These are phyloP conservation scores for Sprattus sprattus DNA, from an alignment of 2,113 vertebrate species.

Conservation along the genomic window DNA sequence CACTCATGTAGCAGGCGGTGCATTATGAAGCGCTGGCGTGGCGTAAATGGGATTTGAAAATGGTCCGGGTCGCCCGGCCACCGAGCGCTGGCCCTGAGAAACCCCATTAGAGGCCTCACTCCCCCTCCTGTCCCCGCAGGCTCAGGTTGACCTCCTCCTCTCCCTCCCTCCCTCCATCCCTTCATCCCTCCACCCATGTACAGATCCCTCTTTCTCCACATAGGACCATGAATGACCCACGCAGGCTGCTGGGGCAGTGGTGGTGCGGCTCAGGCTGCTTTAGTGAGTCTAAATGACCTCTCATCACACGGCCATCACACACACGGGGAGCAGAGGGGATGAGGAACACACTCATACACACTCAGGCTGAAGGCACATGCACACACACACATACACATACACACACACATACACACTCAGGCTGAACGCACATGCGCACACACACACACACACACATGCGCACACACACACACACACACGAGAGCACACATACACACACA, in stretches of 20 bases:
- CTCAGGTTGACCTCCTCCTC: slow-evolving; percentile 69
- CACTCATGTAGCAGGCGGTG: slow-evolving; percentile 59
- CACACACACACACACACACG: slow-evolving; percentile 46
- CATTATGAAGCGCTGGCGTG: slow-evolving; percentile 61
- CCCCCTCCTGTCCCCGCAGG: slow-evolving; percentile 69
- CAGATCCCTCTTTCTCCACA: slow-evolving; percentile 31
- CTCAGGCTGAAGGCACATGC: no score
- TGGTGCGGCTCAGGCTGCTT: not conserved
- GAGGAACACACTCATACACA: no score
- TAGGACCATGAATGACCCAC: slow-evolving; percentile 49
- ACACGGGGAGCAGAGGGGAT: not conserved
- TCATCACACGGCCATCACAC: not conserved
- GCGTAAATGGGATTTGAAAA: slow-evolving; percentile 73
- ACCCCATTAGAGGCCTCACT: slow-evolving; percentile 74
- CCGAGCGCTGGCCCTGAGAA: slow-evolving; percentile 47
- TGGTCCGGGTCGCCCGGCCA: slow-evolving; percentile 42
- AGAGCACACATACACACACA: slow-evolving; percentile 43
- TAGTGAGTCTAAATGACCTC: slow-evolving; percentile 20
- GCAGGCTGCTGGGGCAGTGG: slow-evolving; percentile 35
- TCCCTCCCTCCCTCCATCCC: slow-evolving; percentile 48
- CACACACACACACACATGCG: not conserved
- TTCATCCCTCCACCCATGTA: slow-evolving; percentile 30
- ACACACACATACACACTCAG: slow-evolving; percentile 38
- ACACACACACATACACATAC: slow-evolving; percentile 33
- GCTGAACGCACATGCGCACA: not conserved